Conservation (phyloP, 2,797 vertebrate species). For the Tenualosa ilisha region DNA sequence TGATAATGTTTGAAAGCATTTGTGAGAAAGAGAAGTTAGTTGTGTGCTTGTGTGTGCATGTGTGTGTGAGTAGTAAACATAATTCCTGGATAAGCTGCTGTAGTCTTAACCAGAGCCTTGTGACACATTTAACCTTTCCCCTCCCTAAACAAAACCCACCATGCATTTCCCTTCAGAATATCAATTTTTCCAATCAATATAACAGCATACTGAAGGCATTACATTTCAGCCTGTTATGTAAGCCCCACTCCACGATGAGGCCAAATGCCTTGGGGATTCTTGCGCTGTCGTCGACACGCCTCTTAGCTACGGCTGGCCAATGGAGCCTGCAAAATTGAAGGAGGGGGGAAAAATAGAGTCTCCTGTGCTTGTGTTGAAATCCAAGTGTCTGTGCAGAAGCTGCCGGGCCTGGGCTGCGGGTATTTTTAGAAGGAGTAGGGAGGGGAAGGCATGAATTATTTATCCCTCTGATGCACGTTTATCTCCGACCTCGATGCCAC, state of each 20-base stretch:
- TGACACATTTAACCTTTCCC: constrained; percentile 21
- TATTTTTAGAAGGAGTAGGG: constrained; percentile 71
- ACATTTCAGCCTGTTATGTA: constrained; percentile 20
- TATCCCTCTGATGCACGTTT: constrained; percentile 68
- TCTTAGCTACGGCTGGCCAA: neutral
- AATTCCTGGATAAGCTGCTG: neutral
- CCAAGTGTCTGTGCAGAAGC: constrained; percentile 56
- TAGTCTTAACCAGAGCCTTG: neutral
- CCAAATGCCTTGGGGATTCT: neutral
- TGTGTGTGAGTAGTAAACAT: neutral
- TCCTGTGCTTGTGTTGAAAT: constrained; percentile 61
- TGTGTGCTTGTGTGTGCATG: constrained; percentile 19
- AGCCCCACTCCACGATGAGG: constrained; percentile 15
- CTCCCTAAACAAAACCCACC: constrained; percentile 14
- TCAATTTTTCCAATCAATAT: constrained; percentile 36
- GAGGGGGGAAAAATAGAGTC: constrained; percentile 46
- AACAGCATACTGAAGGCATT: constrained; percentile 1
- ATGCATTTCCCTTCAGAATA: constrained; percentile 31
- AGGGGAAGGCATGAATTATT: constrained; percentile 73
- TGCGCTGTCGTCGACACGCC: neutral
- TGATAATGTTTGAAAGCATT: constrained; percentile 20
- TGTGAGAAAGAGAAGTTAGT: neutral
- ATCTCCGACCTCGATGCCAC: constrained; percentile 71
- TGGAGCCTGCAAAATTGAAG: constrained; percentile 2
- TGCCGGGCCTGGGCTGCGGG: constrained; percentile 46